Evolutionary conservation across 1,140 invertebrate species (phyloP).

Genomic region (Nasonia longicornis): DNA sequence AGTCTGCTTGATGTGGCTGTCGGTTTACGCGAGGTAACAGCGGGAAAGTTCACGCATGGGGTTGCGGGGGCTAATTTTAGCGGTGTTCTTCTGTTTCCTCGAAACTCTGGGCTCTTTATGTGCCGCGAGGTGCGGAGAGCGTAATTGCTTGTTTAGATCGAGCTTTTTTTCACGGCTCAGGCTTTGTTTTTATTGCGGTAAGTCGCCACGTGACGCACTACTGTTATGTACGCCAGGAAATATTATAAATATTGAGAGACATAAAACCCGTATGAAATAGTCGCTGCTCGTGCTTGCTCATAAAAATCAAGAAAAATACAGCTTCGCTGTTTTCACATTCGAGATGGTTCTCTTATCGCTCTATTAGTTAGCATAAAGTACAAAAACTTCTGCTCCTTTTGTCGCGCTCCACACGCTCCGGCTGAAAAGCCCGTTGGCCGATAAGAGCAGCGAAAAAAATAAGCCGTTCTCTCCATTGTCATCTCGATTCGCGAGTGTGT

Average conservation of each 20-base stretch:
- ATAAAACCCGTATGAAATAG: background rate
- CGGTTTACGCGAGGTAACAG: no score
- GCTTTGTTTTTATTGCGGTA: background rate
- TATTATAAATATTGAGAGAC: background rate
- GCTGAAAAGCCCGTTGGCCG: background rate
- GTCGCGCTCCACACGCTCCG: background rate
- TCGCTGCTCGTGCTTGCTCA: background rate
- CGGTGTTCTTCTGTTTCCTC: no score
- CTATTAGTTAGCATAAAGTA: background rate
- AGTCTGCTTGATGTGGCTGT: no score
- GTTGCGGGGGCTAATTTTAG: no score
- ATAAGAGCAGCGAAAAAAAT: background rate
- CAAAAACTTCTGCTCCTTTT: no score
- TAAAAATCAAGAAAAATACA: background rate
- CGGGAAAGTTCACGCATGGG: no score
- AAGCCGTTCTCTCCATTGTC: background rate
- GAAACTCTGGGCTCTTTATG: no score
- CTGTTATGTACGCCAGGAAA: background rate
- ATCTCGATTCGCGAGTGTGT: background rate
- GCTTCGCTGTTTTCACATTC: background rate
- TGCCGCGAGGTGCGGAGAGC: no score
- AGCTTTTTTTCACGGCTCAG: no score
- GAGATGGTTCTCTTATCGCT: background rate
- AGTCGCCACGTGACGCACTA: background rate
- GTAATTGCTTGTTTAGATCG: no score